These are phyloP conservation scores for Rhagium mordax DNA, from an alignment of 2,888 invertebrate genomes.

Conservation along the genomic window DNA sequence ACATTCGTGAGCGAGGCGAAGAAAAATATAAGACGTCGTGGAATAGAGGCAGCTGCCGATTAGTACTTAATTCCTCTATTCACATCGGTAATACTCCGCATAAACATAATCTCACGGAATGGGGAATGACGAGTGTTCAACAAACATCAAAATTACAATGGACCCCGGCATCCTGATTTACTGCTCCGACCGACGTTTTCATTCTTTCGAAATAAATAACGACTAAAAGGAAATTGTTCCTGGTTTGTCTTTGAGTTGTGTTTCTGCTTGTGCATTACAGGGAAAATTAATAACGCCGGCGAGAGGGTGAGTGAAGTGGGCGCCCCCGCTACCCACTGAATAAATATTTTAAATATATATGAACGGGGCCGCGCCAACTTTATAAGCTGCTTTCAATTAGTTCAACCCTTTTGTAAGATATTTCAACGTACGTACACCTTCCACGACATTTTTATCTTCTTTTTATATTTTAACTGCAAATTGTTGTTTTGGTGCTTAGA, in stretches of 20 bases:
- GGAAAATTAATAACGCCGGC: slow-evolving; percentile 17
- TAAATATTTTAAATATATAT: slow-evolving; percentile 19
- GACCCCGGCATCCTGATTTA: slow-evolving; percentile 25
- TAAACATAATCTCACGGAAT: slow-evolving; percentile 62
- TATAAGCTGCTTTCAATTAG: slow-evolving; percentile 13
- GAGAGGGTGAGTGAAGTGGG: background rate
- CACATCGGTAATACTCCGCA: slow-evolving; percentile 60
- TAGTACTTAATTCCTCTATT: slow-evolving; percentile 62
- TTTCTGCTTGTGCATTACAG: slow-evolving; percentile 6
- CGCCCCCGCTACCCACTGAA: slow-evolving; percentile 8
- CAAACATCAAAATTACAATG: slow-evolving; percentile 60
- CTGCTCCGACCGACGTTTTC: background rate
- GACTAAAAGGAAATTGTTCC: slow-evolving; percentile 19
- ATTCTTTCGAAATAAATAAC: slow-evolving; percentile 16
- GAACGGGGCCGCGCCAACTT: background rate
- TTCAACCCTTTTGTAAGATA: background rate
- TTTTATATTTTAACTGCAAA: too few relatives aligned
- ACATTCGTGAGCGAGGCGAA: slow-evolving; percentile 19
- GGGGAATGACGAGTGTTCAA: slow-evolving; percentile 58
- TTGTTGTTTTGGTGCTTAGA: too few relatives aligned
- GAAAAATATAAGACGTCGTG: slow-evolving; percentile 31
- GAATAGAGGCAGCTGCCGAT: slow-evolving; percentile 56
- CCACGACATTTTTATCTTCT: too few relatives aligned
- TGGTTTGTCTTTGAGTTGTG: slow-evolving; percentile 25
- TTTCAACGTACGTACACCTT: background rate